Conservation (phyloP, 2,888 invertebrate genomes). For the Erebia epiphron region DNA sequence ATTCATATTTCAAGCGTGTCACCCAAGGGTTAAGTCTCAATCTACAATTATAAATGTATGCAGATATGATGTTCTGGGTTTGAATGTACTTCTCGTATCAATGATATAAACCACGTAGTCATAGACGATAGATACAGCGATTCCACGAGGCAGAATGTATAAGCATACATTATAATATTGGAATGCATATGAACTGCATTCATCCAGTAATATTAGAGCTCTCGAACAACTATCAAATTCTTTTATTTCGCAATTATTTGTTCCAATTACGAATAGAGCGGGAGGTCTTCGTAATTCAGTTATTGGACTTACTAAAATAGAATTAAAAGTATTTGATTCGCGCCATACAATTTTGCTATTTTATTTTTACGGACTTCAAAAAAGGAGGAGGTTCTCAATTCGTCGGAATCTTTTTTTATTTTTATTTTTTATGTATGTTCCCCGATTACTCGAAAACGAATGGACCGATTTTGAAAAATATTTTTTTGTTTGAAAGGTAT, state of each 20-base stretch:
- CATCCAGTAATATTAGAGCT: neutral
- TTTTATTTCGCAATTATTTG: neutral
- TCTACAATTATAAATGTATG: neutral
- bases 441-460: too few relatives aligned
- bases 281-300: neutral
- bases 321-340: neutral
- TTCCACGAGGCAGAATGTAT: conserved; percentile 8
- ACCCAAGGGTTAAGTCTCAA: neutral
- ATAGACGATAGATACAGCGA: conserved; percentile 9
- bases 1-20: neutral
- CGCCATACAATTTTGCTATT: conserved; percentile 7
- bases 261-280: neutral
- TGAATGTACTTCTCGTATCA: conserved; percentile 23
- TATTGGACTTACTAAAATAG: conserved; percentile 8
- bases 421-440: too few relatives aligned
- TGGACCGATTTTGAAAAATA: too few relatives aligned
- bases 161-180: conserved; percentile 4
- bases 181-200: neutral
- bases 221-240: neutral
- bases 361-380: too few relatives aligned
- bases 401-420: too few relatives aligned
- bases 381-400: too few relatives aligned
- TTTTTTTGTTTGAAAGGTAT: too few relatives aligned
- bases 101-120: conserved; percentile 17
- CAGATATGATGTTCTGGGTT: conserved; percentile 8